phyloP scores from a whole-genome alignment of 2,888 invertebrate species.

The Sarcophaga subvicina region DNA sequence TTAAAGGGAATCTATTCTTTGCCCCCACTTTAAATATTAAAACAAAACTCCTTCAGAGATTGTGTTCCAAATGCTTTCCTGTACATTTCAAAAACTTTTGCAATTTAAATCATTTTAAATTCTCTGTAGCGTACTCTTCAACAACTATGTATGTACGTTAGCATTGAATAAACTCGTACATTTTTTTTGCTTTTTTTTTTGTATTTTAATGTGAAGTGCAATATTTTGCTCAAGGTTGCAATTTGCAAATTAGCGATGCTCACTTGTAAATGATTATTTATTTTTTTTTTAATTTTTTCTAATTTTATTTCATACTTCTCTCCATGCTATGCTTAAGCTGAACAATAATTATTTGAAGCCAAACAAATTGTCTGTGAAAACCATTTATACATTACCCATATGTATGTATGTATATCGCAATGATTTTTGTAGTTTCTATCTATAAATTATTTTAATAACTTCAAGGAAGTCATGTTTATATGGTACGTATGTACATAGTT shows the following conservation, averaged over 20 bases:
- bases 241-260: slow-evolving; percentile 69
- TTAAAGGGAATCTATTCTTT: too few relatives aligned
- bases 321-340: neutral
- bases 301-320: slow-evolving; percentile 1
- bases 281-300: neutral
- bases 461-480: slow-evolving; percentile 67
- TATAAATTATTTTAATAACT: slow-evolving; percentile 58
- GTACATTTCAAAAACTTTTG: too few relatives aligned
- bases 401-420: neutral
- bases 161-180: too few relatives aligned
- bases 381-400: neutral
- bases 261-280: slow-evolving; percentile 58
- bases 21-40: too few relatives aligned
- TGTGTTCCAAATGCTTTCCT: too few relatives aligned
- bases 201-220: slow-evolving; percentile 60
- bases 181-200: neutral
- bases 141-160: too few relatives aligned
- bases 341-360: slow-evolving; percentile 38
- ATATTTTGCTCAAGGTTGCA: slow-evolving; percentile 68
- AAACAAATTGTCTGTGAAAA: slow-evolving; percentile 3
- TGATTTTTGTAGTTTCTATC: slow-evolving; percentile 1
- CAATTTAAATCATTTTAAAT: too few relatives aligned
- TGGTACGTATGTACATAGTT: too few relatives aligned
- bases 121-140: too few relatives aligned
- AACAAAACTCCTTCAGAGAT: too few relatives aligned